phyloP scores from a whole-genome alignment of 2,888 invertebrate genomes.

The Dicranocentrus wangi region DNA sequence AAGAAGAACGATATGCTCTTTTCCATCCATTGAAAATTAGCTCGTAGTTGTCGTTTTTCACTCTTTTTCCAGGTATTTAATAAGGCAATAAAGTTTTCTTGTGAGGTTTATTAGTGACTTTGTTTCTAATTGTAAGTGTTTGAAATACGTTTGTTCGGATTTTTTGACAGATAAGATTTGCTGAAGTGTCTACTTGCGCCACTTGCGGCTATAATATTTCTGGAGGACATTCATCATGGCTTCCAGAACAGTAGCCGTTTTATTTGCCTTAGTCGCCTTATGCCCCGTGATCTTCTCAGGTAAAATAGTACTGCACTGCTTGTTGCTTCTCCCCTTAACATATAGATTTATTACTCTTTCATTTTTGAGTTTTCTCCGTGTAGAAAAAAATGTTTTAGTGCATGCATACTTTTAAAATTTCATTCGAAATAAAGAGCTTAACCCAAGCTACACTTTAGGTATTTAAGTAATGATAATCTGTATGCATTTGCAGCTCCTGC shows the following conservation, averaged over 20 bases:
- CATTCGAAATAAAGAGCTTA: no score
- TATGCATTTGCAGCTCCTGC: slow-evolving; percentile 61
- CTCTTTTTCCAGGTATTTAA: slow-evolving; percentile 21
- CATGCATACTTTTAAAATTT: no score
- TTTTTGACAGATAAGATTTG: background rate
- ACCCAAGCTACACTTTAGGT: no score
- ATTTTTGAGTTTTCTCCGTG: no score
- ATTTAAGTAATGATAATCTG: no score
- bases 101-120: background rate
- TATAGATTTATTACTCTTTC: no score
- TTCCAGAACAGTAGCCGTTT: slow-evolving; percentile 58
- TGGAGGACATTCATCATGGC: slow-evolving; percentile 53
- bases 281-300: slow-evolving; percentile 66
- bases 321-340: no score
- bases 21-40: background rate
- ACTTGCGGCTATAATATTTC: slow-evolving; percentile 53
- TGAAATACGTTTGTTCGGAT: background rate
- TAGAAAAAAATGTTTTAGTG: no score
- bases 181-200: no score
- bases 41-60: background rate
- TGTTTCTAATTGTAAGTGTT: background rate
- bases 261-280: slow-evolving; percentile 63
- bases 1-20: slow-evolving; percentile 33
- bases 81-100: background rate
- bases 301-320: slow-evolving; percentile 20